These are phyloP conservation scores for Caranx melampygus DNA, from an alignment of 2,113 vertebrate genomes.

Conservation along the genomic window DNA sequence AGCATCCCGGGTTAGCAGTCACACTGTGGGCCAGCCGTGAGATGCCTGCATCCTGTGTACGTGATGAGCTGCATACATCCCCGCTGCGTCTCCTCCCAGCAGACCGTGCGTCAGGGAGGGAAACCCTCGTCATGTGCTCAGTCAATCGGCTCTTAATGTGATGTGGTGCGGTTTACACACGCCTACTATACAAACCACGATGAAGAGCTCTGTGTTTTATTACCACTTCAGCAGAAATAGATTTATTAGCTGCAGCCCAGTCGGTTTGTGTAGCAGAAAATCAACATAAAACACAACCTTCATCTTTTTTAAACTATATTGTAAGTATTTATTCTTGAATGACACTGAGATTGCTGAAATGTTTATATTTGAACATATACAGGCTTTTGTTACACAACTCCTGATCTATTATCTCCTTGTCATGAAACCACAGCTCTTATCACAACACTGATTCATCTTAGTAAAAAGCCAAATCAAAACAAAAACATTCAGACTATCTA, in stretches of 20 bases:
- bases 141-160: not conserved
- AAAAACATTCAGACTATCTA: no score
- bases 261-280: not conserved
- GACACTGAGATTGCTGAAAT: no score
- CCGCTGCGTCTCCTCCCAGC: not conserved
- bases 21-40: not conserved
- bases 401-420: not conserved
- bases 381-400: not conserved
- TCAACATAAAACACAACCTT: no score
- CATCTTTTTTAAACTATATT: no score
- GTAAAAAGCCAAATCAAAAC: no score
- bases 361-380: not conserved
- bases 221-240: not conserved
- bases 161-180: not conserved
- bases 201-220: not conserved
- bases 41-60: conserved; percentile 66
- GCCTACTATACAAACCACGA: not conserved
- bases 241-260: no score
- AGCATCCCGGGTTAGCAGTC: not conserved
- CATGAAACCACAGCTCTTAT: not conserved
- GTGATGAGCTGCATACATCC: conserved; percentile 71
- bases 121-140: conserved; percentile 64
- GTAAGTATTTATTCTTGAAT: no score
- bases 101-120: conserved; percentile 59
- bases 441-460: not conserved